A percentile compares a stretch with the other conserved stretches of the same genome.
These are phyloP conservation scores for Corythaixoides concolor DNA, from an alignment of 2,113 vertebrate genomes.

Conservation along the genomic window DNA sequence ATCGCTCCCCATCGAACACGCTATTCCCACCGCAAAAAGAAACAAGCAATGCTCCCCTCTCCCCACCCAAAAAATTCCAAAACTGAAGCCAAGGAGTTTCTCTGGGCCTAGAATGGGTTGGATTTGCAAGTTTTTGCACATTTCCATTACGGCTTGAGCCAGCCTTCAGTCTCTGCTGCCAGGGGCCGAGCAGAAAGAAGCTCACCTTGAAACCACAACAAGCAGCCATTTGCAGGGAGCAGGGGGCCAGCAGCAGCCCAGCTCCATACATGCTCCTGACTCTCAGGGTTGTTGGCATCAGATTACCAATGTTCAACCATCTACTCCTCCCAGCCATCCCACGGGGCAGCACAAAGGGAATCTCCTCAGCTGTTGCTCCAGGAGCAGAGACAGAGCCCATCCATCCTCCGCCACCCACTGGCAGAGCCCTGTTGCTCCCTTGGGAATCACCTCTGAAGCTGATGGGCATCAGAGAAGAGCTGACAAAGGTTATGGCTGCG, in stretches of 20 bases:
- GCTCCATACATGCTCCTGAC: neutral
- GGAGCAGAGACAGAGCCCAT: neutral
- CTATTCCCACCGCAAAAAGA: neutral
- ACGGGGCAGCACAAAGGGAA: neutral
- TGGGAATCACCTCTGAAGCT: neutral
- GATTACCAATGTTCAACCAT: neutral
- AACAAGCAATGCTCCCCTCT: neutral
- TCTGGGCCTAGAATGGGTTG: neutral
- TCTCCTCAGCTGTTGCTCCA: neutral
- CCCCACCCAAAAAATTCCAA: neutral
- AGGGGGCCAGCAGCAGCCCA: neutral
- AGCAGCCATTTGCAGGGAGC: neutral
- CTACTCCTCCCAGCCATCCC: neutral
- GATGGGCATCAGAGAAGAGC: neutral
- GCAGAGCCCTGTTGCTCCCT: fast-evolving
- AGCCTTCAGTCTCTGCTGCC: neutral
- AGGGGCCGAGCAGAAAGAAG: neutral
- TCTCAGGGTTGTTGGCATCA: fast-evolving
- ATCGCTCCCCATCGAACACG: fast-evolving
- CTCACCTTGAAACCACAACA: neutral
- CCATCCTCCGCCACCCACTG: neutral
- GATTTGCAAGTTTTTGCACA: neutral
- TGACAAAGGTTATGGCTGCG: fast-evolving
- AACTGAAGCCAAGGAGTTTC: neutral
- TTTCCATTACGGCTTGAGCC: neutral